Conservation (phyloP, 2,888 invertebrate genomes). For the Nipponacmea schrenckii region DNA sequence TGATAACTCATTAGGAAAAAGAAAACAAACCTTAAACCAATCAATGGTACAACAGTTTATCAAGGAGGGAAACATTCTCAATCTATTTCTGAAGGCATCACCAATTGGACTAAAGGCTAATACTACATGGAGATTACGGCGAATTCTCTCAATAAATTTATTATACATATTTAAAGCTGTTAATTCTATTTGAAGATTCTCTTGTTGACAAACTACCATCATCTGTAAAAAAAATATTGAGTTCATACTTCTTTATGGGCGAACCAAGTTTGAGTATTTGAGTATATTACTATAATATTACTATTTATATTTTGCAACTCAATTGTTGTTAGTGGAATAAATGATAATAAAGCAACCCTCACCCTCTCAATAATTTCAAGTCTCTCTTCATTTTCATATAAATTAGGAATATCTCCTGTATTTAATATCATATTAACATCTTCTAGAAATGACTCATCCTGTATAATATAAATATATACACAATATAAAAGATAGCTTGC, state of each 20-base stretch:
- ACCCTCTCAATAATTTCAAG: slow-evolving; percentile 68
- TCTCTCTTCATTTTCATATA: slow-evolving; percentile 66
- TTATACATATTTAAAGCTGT: slow-evolving; percentile 67
- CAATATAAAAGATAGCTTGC: too few species aligned
- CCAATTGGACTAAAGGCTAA: slow-evolving; percentile 68
- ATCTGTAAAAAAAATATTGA: slow-evolving; percentile 48
- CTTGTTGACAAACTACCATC: slow-evolving; percentile 60
- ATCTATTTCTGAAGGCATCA: slow-evolving; percentile 64
- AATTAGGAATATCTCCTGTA: slow-evolving; percentile 66
- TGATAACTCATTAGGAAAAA: too few species aligned
- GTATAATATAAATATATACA: slow-evolving; percentile 21
- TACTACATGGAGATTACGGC: slow-evolving; percentile 65
- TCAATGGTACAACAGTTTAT: slow-evolving; percentile 69
- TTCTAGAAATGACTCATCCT: slow-evolving; percentile 66
- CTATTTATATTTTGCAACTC: too few species aligned
- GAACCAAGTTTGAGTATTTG: too few species aligned
- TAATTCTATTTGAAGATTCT: slow-evolving; percentile 60
- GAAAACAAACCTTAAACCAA: slow-evolving; percentile 66
- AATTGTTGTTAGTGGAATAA: too few species aligned
- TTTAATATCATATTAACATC: slow-evolving; percentile 68
- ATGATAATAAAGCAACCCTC: too few species aligned
- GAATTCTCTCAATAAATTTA: slow-evolving; percentile 64
- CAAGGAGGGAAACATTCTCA: slow-evolving; percentile 68
- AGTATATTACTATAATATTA: too few species aligned
- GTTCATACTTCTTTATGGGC: too few species aligned